A percentile compares a stretch with the other conserved stretches of the same genome.
Evolutionary conservation across 2,113 vertebrate species (phyloP).

Genomic region (Rhinopithecus roxellana): DNA sequence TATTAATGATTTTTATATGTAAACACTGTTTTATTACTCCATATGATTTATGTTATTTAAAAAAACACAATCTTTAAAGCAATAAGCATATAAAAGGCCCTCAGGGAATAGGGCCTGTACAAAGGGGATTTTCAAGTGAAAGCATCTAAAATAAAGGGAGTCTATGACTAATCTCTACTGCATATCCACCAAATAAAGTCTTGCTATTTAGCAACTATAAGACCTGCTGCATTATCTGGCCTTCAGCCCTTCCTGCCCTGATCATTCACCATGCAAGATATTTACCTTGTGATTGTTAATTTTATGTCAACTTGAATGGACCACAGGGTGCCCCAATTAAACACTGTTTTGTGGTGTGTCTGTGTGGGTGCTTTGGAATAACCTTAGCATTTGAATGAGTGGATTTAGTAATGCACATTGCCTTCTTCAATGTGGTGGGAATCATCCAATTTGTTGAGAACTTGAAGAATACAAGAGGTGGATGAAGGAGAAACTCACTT

Average conservation of each 20-base stretch:
- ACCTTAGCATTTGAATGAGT: background rate
- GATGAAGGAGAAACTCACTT: background rate
- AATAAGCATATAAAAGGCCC: background rate
- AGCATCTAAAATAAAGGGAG: background rate
- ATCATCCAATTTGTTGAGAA: background rate
- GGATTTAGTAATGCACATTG: accelerated
- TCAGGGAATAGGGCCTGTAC: background rate
- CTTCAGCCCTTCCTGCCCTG: background rate
- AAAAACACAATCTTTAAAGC: background rate
- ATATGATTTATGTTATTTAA: background rate
- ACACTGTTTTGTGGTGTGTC: background rate
- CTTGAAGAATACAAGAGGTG: background rate
- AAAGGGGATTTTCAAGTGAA: background rate
- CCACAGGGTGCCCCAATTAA: background rate
- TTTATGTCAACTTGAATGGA: background rate
- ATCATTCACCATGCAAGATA: background rate
- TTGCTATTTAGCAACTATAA: background rate
- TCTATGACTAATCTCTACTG: background rate
- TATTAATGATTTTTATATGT: background rate
- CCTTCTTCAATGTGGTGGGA: background rate
- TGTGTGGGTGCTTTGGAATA: background rate
- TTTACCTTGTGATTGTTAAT: background rate
- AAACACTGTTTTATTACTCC: background rate
- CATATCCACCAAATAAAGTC: background rate
- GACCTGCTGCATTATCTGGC: background rate